These are phyloP conservation scores for Drosophila dunni DNA, from an alignment of 1,140 invertebrate genomes.

Conservation along the genomic window DNA sequence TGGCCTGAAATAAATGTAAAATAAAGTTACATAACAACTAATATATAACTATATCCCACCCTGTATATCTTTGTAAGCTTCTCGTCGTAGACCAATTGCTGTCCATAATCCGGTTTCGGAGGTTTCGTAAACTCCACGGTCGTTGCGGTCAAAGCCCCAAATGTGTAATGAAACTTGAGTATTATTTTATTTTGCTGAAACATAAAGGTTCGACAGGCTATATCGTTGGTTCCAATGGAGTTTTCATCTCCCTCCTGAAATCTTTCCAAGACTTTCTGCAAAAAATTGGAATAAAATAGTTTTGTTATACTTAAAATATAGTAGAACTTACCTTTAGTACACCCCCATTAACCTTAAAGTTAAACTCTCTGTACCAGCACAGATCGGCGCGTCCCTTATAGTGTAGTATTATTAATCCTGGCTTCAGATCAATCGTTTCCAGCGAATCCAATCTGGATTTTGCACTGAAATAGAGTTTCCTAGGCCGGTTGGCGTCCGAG, in stretches of 20 bases:
- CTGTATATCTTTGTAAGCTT: conserved; percentile 88
- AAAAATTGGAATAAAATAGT: neutral
- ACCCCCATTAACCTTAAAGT: conserved; percentile 45
- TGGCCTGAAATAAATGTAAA: conserved; percentile 82
- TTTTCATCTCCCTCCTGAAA: conserved; percentile 37
- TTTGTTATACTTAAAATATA: neutral
- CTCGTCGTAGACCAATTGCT: conserved; percentile 87
- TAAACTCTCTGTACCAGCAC: conserved; percentile 70
- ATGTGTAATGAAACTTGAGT: conserved; percentile 89
- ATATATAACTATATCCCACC: conserved; percentile 77
- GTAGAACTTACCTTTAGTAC: conserved; percentile 43
- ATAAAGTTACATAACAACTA: neutral
- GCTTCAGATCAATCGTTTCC: conserved; percentile 49
- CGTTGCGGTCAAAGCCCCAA: conserved; percentile 88
- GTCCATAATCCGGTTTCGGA: conserved; percentile 87
- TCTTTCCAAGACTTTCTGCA: conserved; percentile 65
- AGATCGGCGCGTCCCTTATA: conserved; percentile 62
- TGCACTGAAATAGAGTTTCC: conserved; percentile 88
- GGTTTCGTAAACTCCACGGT: conserved; percentile 89
- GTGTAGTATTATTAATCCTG: conserved; percentile 43
- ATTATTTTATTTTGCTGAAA: conserved; percentile 87
- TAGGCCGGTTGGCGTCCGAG: conserved; percentile 33
- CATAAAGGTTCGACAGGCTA: conserved; percentile 88
- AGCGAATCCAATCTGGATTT: conserved; percentile 66
- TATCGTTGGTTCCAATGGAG: conserved; percentile 84